These are phyloP conservation scores for Clarias gariepinus DNA, from an alignment of 2,113 vertebrate species.

Conservation along the genomic window DNA sequence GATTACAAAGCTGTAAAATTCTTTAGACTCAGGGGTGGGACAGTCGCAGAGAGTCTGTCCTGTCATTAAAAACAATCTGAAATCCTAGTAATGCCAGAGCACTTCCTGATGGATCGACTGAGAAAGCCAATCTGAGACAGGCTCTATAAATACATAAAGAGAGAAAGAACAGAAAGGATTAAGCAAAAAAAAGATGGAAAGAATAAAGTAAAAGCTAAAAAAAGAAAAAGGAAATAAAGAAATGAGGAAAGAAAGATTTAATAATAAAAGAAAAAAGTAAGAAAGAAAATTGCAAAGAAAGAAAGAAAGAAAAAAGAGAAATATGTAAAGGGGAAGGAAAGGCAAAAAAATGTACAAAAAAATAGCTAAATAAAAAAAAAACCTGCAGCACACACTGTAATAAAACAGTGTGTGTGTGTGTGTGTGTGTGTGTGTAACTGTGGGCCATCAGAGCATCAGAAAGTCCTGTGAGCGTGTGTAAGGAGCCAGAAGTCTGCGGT, in stretches of 20 bases:
- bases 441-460: slow-evolving; percentile 45
- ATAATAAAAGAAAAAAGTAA: background rate
- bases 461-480: slow-evolving; percentile 28
- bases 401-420: slow-evolving; percentile 22
- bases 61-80: background rate
- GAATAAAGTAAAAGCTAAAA: background rate
- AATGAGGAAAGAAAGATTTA: background rate
- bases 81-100: background rate
- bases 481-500: slow-evolving; percentile 42
- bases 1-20: background rate
- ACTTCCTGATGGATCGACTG: background rate
- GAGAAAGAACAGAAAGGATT: background rate
- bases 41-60: background rate
- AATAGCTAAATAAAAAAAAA: background rate
- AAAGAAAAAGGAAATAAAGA: background rate
- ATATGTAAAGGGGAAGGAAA: no score
- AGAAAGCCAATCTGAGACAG: background rate
- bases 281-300: background rate
- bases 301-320: background rate
- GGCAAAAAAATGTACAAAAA: background rate
- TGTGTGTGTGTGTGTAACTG: slow-evolving; percentile 27
- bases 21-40: background rate
- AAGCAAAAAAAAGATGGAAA: background rate
- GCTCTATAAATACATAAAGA: background rate
- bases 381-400: background rate